These are phyloP conservation scores for Anguilla pacifica DNA, from an alignment of 2,797 vertebrate genomes.

Conservation along the genomic window DNA sequence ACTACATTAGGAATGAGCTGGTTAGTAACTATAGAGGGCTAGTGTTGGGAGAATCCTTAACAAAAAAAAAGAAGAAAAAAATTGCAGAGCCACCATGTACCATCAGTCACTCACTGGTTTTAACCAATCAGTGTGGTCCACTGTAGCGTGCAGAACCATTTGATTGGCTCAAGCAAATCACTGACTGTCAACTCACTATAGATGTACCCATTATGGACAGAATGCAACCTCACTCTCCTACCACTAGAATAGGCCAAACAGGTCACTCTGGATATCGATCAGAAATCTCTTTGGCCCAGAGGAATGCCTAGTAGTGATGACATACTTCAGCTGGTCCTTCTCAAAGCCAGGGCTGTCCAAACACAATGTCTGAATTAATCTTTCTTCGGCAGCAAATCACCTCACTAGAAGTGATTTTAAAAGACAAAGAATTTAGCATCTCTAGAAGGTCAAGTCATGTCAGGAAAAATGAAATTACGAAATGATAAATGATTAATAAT, in stretches of 20 bases:
- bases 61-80: not conserved
- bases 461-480: not conserved
- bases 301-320: not conserved
- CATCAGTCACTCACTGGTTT: not conserved
- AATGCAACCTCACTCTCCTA: not conserved
- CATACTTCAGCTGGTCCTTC: not conserved
- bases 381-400: not conserved
- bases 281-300: not conserved
- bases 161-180: not conserved
- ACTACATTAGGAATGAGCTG: not conserved
- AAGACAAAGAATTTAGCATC: not conserved
- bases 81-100: not conserved
- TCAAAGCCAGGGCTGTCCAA: not conserved
- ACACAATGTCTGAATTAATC: not conserved
- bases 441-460: not conserved
- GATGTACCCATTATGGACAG: not conserved
- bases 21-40: not conserved
- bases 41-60: not conserved
- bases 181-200: not conserved
- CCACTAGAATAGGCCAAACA: not conserved
- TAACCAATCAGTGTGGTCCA: not conserved
- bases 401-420: not conserved
- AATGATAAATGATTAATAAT: not conserved
- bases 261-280: not conserved
- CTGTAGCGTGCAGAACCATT: not conserved